phyloP scores from a whole-genome alignment of 1,140 invertebrate species.

The Aphelenchoides avenae region DNA sequence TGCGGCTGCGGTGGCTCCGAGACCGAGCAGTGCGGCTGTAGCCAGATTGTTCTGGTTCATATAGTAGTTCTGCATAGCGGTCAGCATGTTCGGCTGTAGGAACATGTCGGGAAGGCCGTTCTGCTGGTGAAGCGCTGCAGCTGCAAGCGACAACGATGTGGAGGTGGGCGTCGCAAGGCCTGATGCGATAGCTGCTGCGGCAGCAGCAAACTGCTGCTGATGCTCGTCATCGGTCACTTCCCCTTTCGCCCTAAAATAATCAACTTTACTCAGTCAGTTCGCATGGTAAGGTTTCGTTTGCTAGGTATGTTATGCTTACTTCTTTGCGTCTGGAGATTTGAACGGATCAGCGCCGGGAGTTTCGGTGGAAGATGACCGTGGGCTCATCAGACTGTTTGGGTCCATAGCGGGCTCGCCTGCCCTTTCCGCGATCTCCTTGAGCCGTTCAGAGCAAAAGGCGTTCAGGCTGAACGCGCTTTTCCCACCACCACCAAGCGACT shows the following conservation, averaged over 20 bases:
- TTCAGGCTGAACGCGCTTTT: constrained; percentile 49
- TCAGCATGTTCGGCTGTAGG: constrained; percentile 51
- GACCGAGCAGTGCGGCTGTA: constrained; percentile 15
- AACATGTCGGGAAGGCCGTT: constrained; percentile 30
- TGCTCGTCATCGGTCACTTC: constrained; percentile 14
- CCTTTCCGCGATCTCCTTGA: constrained; percentile 56
- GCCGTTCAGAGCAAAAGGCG: constrained; percentile 56
- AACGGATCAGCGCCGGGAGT: constrained; percentile 7
- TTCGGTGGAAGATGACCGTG: constrained; percentile 2
- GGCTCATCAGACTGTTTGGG: constrained; percentile 18
- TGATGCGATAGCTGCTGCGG: constrained; percentile 3
- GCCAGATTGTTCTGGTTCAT: constrained; percentile 28
- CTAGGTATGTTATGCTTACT: too few relatives aligned
- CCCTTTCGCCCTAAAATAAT: background rate
- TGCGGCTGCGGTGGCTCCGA: constrained; percentile 1
- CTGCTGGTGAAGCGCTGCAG: constrained; percentile 33
- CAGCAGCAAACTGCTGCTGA: constrained; percentile 15
- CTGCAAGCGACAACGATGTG: constrained; percentile 17
- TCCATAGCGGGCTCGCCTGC: constrained; percentile 33
- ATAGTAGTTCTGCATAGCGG: constrained; percentile 57
- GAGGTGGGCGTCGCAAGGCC: constrained; percentile 8
- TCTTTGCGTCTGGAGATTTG: constrained; percentile 2
- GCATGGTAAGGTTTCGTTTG: too few relatives aligned
- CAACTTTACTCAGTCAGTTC: too few relatives aligned
- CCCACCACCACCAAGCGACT: constrained; percentile 13